Conservation (phyloP, 2,888 invertebrate genomes). For the Coronaproctus castanopsis region DNA sequence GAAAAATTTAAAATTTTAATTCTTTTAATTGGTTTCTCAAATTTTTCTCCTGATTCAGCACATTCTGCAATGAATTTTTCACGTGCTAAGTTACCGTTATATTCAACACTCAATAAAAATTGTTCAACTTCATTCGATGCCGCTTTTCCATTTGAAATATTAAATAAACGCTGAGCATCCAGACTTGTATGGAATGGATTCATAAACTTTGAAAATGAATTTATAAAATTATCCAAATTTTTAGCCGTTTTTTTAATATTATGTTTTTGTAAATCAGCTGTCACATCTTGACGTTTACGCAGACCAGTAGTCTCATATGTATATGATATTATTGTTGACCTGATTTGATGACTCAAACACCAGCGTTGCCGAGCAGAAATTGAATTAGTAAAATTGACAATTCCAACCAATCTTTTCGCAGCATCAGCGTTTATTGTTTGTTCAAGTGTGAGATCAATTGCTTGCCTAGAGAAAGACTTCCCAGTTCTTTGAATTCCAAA, state of each 20-base stretch:
- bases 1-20: constrained; percentile 2
- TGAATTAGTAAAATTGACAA: constrained; percentile 18
- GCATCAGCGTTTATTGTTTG: constrained; percentile 19
- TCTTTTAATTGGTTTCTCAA: constrained; percentile 7
- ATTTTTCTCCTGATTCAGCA: neutral
- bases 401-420: constrained; percentile 18
- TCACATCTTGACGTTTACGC: neutral
- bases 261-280: constrained; percentile 1
- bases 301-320: constrained; percentile 11
- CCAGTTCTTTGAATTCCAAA: constrained; percentile 17
- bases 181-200: constrained; percentile 5
- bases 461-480: constrained; percentile 18
- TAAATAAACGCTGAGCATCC: neutral
- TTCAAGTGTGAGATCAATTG: constrained; percentile 18
- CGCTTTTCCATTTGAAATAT: constrained; percentile 2
- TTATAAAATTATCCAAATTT: neutral
- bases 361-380: constrained; percentile 20
- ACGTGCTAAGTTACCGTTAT: neutral
- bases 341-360: constrained; percentile 13
- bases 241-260: neutral
- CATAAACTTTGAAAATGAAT: neutral
- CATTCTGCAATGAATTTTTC: constrained; percentile 6
- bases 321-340: constrained; percentile 17
- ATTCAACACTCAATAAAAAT: constrained; percentile 3
- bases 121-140: neutral